Conservation (phyloP, 2,113 vertebrate genomes). For the Chrysemys picta region DNA sequence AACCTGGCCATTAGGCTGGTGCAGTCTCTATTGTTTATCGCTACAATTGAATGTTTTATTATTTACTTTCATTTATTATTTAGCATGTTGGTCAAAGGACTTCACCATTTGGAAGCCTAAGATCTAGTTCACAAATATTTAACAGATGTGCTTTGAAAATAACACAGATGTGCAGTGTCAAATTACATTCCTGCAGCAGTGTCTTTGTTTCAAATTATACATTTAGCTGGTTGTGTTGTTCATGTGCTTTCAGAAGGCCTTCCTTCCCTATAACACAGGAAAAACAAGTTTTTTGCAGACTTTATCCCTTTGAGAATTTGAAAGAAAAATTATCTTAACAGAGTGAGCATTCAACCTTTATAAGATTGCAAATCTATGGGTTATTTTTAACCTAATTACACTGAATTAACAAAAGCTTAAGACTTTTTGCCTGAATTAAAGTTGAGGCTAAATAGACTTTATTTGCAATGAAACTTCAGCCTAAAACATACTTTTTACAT, state of each 20-base stretch:
- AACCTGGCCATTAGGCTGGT: fast-evolving
- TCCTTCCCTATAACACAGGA: not conserved
- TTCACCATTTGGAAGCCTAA: constrained; percentile 5
- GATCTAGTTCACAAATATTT: not conserved
- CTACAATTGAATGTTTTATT: not conserved
- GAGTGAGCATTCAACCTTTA: not conserved
- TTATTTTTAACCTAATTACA: constrained; percentile 65
- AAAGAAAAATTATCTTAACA: constrained; percentile 2
- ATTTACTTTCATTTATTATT: constrained; percentile 33
- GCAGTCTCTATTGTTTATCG: not conserved
- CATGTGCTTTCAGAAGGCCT: constrained; percentile 11
- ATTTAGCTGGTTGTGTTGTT: not conserved
- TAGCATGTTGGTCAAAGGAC: constrained; percentile 18
- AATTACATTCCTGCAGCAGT: not conserved
- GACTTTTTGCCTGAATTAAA: constrained; percentile 17
- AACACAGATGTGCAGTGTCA: constrained; percentile 44
- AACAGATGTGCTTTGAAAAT: constrained; percentile 50
- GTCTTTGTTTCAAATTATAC: constrained; percentile 31
- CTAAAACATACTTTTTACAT: not conserved
- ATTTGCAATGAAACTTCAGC: not conserved
- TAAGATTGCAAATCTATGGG: constrained; percentile 8
- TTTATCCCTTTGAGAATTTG: not conserved
- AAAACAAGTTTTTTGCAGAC: not conserved
- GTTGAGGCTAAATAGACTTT: not conserved
- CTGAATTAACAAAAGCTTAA: constrained; percentile 29